phyloP scores from a whole-genome alignment of 2,113 vertebrate genomes.

The Pogonocichla stellata region DNA sequence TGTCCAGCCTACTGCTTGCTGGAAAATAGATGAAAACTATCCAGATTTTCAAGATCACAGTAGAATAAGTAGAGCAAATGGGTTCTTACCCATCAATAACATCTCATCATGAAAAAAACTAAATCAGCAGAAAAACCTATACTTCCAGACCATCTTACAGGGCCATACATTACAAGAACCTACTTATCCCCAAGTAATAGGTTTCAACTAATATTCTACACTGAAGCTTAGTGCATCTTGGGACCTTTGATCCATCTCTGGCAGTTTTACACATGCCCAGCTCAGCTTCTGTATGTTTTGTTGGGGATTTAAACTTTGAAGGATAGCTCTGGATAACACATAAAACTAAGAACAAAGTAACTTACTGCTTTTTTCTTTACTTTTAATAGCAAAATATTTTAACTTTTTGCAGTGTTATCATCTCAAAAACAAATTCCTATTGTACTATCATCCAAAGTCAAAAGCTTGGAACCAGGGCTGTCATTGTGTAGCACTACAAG shows the following conservation, averaged over 20 bases:
- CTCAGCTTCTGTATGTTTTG: background rate
- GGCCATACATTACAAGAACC: background rate
- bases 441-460: background rate
- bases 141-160: background rate
- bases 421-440: background rate
- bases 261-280: background rate
- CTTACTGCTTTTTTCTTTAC: background rate
- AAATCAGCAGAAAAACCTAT: slow-evolving; percentile 1
- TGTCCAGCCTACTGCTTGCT: slow-evolving; percentile 53
- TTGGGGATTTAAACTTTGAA: background rate
- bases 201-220: background rate
- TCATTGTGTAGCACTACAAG: background rate
- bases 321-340: background rate
- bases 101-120: background rate
- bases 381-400: background rate
- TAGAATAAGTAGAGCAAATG: slow-evolving; percentile 35
- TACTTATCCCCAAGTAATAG: background rate
- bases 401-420: background rate
- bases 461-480: background rate
- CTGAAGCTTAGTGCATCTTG: background rate
- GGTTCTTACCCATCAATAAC: slow-evolving; percentile 29
- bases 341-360: background rate
- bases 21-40: slow-evolving; percentile 58
- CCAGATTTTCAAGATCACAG: slow-evolving; percentile 58
- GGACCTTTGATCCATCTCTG: background rate